A percentile compares a stretch with the other conserved stretches of the same genome.
These are phyloP conservation scores for Cotesia chilonis DNA, from an alignment of 1,140 invertebrate genomes.

Conservation along the genomic window DNA sequence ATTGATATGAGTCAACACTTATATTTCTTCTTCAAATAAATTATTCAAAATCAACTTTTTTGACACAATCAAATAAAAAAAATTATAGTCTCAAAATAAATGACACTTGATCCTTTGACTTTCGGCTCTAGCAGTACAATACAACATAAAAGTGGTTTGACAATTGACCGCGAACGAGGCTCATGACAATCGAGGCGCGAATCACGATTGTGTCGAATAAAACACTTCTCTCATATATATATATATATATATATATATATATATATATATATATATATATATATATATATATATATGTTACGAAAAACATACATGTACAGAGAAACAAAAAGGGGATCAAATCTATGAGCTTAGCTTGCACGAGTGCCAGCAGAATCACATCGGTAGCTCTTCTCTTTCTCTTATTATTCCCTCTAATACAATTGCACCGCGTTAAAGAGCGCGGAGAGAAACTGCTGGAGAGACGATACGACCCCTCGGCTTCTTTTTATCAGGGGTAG, in stretches of 20 bases:
- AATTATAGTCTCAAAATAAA: too few relatives aligned
- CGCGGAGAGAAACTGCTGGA: conserved; percentile 4
- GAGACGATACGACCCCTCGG: conserved; percentile 8
- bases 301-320: background rate
- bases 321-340: conserved; percentile 25
- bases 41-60: too few relatives aligned
- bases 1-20: too few relatives aligned
- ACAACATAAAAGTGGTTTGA: conserved; percentile 21
- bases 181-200: conserved; percentile 35
- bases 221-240: conserved; percentile 13
- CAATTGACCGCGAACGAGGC: conserved; percentile 43
- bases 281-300: too few relatives aligned
- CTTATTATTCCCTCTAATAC: conserved; percentile 19
- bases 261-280: conserved; percentile 13
- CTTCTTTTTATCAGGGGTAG: conserved; percentile 28
- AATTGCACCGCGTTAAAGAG: conserved; percentile 24
- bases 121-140: background rate
- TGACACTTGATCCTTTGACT: background rate
- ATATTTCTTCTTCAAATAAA: too few relatives aligned
- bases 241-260: background rate
- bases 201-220: conserved; percentile 34
- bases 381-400: background rate
- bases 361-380: conserved; percentile 12
- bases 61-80: too few relatives aligned
- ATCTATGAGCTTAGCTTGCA: background rate